Evolutionary conservation across 2,113 vertebrate genomes (phyloP).

Genomic region (Pelvicachromis taeniatus): DNA sequence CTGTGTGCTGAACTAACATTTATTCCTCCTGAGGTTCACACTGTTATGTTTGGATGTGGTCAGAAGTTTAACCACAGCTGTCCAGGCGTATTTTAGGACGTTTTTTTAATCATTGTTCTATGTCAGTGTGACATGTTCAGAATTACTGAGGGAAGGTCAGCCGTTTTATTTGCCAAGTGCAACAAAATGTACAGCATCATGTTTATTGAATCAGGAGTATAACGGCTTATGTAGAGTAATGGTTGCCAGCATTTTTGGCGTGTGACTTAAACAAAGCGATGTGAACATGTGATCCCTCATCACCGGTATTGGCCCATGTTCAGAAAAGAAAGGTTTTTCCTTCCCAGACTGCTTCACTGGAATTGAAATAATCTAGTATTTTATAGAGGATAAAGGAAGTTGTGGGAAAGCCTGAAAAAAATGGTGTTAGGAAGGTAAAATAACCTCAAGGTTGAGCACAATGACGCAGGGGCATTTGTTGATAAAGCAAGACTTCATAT

Average conservation of each 20-base stretch:
- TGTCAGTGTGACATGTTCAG: slow-evolving; percentile 3
- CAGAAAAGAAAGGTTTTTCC: not conserved
- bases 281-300: not conserved
- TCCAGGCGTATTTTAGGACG: slow-evolving; percentile 24
- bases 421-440: not conserved
- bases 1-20: slow-evolving; percentile 48
- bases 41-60: slow-evolving; percentile 53
- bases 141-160: not conserved
- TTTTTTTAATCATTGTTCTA: slow-evolving; percentile 40
- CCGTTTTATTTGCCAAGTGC: not conserved
- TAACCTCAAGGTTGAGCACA: not conserved
- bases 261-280: not conserved
- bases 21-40: slow-evolving; percentile 40
- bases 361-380: not conserved
- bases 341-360: not conserved
- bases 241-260: not conserved
- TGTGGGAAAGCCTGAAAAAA: not conserved
- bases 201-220: not conserved
- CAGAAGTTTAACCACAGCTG: slow-evolving; percentile 27
- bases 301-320: not conserved
- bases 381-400: not conserved
- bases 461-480: not conserved
- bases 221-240: not conserved
- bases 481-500: not conserved
- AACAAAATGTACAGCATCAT: not conserved